A percentile compares a stretch with the other conserved stretches of the same genome.
phyloP scores from a whole-genome alignment of 2,113 vertebrate species.

The Pyxicephalus adspersus region DNA sequence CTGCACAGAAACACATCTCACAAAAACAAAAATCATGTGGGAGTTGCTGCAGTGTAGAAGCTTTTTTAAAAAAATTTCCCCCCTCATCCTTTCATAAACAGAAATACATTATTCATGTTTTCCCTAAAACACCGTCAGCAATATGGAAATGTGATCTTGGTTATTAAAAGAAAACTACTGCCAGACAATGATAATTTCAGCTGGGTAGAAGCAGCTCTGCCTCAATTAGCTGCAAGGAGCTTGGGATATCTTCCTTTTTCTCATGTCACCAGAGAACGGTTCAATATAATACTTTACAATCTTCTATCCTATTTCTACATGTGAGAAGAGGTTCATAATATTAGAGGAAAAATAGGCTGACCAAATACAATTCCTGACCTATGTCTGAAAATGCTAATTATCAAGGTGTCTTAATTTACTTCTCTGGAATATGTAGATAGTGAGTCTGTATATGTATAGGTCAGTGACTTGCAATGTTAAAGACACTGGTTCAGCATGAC shows the following conservation, averaged over 20 bases:
- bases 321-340: too few species aligned
- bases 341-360: too few species aligned
- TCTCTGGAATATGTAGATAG: too few species aligned
- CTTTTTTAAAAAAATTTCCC: too few species aligned
- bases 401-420: too few species aligned
- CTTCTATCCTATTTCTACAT: too few species aligned
- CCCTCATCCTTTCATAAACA: conserved; percentile 14
- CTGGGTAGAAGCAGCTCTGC: conserved; percentile 7
- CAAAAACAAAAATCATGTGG: conserved; percentile 1
- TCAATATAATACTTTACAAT: too few species aligned
- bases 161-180: conserved; percentile 39
- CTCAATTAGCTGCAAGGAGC: conserved; percentile 3
- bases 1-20: not conserved
- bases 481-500: too few species aligned
- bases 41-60: not conserved
- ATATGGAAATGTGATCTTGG: conserved; percentile 44
- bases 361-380: too few species aligned
- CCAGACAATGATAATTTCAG: conserved; percentile 38
- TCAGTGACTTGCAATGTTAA: too few species aligned
- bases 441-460: too few species aligned
- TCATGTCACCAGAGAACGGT: not conserved
- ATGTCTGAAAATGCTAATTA: too few species aligned
- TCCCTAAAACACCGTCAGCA: conserved; percentile 39
- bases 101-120: conserved; percentile 48
- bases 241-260: not conserved